phyloP scores from a whole-genome alignment of 2,113 vertebrate species.

The Sinocyclocheilus grahami region DNA sequence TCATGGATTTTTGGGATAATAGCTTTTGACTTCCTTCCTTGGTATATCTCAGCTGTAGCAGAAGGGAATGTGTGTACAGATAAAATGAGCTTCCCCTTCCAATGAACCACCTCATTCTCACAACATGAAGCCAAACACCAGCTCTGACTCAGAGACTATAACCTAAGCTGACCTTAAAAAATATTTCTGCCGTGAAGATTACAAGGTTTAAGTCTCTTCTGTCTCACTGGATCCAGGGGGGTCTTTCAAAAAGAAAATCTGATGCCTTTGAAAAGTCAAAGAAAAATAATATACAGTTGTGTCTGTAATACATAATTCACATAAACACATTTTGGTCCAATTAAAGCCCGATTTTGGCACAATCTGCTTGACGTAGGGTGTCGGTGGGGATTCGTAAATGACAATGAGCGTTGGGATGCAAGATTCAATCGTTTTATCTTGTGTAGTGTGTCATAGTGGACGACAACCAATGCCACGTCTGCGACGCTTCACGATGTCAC shows the following conservation, averaged over 20 bases:
- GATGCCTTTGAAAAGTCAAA: background rate
- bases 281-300: background rate
- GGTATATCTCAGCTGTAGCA: slow-evolving; percentile 38
- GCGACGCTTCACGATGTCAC: background rate
- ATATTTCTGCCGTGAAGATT: slow-evolving; percentile 9
- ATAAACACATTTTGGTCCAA: background rate
- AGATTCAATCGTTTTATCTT: background rate
- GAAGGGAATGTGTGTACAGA: slow-evolving; percentile 45
- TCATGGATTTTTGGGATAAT: background rate
- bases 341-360: background rate
- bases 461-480: background rate
- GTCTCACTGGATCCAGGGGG: background rate
- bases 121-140: slow-evolving; percentile 38
- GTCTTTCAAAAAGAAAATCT: background rate
- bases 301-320: background rate
- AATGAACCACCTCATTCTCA: slow-evolving; percentile 10
- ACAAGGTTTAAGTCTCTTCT: background rate
- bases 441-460: background rate
- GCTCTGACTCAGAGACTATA: slow-evolving; percentile 34
- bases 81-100: slow-evolving; percentile 49
- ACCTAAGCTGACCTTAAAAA: slow-evolving; percentile 6
- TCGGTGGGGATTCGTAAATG: no score
- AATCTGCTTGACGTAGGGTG: background rate
- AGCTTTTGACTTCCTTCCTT: slow-evolving; percentile 20
- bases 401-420: background rate